Conservation (phyloP, 2,888 invertebrate species). For the Caenorhabditis doughertyi region DNA sequence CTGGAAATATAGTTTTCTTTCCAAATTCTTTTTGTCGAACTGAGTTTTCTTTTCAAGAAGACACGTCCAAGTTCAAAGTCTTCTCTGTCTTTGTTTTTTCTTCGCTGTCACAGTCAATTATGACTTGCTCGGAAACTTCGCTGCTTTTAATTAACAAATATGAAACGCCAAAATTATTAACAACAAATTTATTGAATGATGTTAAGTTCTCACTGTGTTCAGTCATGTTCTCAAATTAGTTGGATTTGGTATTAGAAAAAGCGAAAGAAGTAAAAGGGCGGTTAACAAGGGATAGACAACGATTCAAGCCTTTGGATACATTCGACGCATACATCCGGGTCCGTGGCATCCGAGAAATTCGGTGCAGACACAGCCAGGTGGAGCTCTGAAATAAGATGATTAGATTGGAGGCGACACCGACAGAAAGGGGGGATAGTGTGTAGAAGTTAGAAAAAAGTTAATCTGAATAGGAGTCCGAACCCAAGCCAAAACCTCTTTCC, state of each 20-base stretch:
- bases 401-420: background rate
- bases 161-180: background rate
- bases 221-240: constrained; percentile 11
- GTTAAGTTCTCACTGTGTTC: constrained; percentile 19
- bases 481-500: constrained; percentile 57
- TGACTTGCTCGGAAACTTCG: background rate
- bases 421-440: background rate
- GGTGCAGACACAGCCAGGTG: constrained; percentile 59
- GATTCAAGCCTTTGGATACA: constrained; percentile 38
- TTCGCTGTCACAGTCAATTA: too few relatives aligned
- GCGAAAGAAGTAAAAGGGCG: background rate
- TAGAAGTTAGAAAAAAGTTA: background rate
- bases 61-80: too few relatives aligned
- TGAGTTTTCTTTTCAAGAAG: too few relatives aligned
- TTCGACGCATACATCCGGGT: constrained; percentile 56
- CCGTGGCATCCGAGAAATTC: constrained; percentile 59
- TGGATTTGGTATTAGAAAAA: background rate
- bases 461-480: constrained; percentile 22
- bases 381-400: constrained; percentile 33
- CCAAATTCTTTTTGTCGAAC: too few relatives aligned
- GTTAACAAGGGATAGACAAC: background rate
- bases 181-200: constrained; percentile 9
- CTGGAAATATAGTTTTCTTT: too few relatives aligned
- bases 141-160: background rate
- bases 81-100: too few relatives aligned